phyloP scores from a whole-genome alignment of 1,140 invertebrate genomes.

The Drosophila virilis region DNA sequence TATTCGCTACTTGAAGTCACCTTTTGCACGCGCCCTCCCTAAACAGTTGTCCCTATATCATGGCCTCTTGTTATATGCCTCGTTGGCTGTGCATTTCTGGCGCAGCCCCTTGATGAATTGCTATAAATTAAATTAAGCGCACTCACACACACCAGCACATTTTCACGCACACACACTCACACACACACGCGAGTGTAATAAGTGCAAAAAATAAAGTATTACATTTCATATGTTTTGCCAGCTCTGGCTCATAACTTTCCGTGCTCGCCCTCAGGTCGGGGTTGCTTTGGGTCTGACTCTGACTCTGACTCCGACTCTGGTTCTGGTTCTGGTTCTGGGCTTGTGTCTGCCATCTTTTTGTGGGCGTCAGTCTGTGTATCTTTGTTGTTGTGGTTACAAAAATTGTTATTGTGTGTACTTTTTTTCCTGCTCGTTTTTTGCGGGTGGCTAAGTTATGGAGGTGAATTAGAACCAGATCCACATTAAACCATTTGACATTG shows the following conservation, averaged over 20 bases:
- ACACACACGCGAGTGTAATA: conserved; percentile 47
- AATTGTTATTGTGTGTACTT: conserved; percentile 66
- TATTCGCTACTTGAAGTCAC: background rate
- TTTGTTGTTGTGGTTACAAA: conserved; percentile 69
- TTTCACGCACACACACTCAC: conserved; percentile 24
- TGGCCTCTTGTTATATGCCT: conserved; percentile 64
- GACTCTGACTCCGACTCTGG: background rate
- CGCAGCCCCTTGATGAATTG: conserved; percentile 68
- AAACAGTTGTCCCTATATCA: conserved; percentile 21
- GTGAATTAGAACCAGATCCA: conserved; percentile 24
- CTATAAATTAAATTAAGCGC: conserved; percentile 78
- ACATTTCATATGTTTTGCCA: conserved; percentile 70
- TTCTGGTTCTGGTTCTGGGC: background rate
- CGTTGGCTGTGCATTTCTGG: conserved; percentile 59
- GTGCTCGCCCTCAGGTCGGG: conserved; percentile 27
- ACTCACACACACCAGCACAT: conserved; percentile 33
- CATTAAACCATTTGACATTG: conserved; percentile 80
- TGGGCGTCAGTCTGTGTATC: conserved; percentile 68
- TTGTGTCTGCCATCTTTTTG: conserved; percentile 52
- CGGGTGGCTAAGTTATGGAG: conserved; percentile 53
- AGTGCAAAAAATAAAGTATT: conserved; percentile 65
- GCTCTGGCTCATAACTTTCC: conserved; percentile 64
- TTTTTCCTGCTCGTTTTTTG: conserved; percentile 18
- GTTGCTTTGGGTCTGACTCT: conserved; percentile 17
- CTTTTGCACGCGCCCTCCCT: background rate